phyloP scores from a whole-genome alignment of 2,888 invertebrate species.

The Chrysolina oricalcia region DNA sequence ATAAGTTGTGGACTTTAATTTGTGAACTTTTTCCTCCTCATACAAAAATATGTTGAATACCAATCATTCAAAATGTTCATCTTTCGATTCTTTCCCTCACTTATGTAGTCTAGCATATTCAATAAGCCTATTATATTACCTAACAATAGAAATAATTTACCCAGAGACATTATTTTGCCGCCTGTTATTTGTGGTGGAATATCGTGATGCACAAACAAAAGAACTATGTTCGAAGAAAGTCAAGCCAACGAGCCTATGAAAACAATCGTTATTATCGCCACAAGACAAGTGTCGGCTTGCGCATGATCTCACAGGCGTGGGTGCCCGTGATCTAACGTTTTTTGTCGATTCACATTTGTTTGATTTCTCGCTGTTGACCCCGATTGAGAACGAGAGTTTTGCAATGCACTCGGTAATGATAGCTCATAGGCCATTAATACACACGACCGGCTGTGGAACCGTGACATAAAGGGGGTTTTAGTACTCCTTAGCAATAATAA shows the following conservation, averaged over 20 bases:
- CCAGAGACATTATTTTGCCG: conserved; percentile 20
- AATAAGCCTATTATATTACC: conserved; percentile 17
- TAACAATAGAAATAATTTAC: conserved; percentile 26
- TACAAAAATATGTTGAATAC: no score
- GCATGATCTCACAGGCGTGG: conserved; percentile 58
- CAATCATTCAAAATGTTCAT: no score
- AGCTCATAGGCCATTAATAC: conserved; percentile 25
- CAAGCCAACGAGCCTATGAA: conserved; percentile 40
- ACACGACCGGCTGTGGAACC: conserved; percentile 21
- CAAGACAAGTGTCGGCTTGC: conserved; percentile 37
- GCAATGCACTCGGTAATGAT: conserved; percentile 54
- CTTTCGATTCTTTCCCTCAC: no score
- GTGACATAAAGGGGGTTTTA: conserved; percentile 17
- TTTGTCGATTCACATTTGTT: conserved; percentile 65
- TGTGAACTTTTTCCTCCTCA: no score
- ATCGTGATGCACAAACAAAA: conserved; percentile 49
- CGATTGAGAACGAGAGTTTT: conserved; percentile 66
- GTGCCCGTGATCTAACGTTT: conserved; percentile 64
- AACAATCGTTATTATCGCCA: conserved; percentile 28
- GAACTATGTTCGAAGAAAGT: conserved; percentile 37
- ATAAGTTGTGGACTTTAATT: no score
- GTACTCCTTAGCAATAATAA: neutral
- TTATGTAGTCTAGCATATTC: neutral
- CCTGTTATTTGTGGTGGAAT: conserved; percentile 30
- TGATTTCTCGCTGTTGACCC: conserved; percentile 68